These are phyloP conservation scores for Malurus cyaneus DNA, from an alignment of 2,113 vertebrate genomes.

Conservation along the genomic window DNA sequence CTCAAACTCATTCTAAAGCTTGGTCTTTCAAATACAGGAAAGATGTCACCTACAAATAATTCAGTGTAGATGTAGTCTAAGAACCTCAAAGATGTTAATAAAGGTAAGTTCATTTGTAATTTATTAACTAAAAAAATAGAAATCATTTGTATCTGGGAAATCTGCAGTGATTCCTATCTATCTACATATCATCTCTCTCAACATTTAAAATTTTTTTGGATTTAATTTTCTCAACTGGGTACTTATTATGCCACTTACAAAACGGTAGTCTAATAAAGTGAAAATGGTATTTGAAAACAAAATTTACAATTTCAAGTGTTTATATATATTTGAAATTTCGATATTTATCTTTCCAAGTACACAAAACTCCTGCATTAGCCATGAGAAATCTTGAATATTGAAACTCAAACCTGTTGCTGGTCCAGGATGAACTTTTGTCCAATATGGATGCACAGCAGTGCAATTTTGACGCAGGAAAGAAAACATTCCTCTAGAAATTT, in stretches of 20 bases:
- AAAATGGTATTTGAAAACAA: neutral
- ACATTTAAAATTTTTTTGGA: neutral
- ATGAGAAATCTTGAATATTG: neutral
- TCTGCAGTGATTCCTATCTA: neutral
- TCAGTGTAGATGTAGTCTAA: neutral
- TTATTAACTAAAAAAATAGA: neutral
- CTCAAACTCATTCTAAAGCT: neutral
- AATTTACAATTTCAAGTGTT: neutral
- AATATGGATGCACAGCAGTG: neutral
- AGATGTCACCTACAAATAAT: neutral
- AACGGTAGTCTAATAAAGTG: neutral
- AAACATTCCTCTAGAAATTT: neutral
- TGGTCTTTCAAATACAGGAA: neutral
- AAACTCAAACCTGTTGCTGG: neutral
- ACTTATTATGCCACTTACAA: accelerated
- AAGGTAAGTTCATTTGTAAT: neutral
- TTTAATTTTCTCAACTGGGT: neutral
- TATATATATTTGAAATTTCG: neutral
- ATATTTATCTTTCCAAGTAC: neutral
- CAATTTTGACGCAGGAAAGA: neutral
- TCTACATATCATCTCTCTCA: neutral
- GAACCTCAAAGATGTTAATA: neutral
- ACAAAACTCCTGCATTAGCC: neutral
- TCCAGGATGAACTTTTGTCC: neutral
- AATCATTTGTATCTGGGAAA: neutral